phyloP scores from a whole-genome alignment of 2,797 vertebrate species.

The Alfaro cultratus region DNA sequence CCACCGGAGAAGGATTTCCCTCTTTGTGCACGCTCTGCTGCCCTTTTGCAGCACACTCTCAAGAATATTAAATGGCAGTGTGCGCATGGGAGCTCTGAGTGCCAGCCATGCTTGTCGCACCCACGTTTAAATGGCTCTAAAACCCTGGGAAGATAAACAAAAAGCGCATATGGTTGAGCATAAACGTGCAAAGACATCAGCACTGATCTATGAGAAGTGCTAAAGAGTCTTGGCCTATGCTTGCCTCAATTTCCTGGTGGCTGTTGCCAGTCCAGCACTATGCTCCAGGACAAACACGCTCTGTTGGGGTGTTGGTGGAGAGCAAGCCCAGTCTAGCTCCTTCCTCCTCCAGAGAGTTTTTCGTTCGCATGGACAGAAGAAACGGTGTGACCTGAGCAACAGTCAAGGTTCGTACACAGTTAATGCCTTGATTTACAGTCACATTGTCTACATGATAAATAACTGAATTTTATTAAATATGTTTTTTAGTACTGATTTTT shows the following conservation, averaged over 20 bases:
- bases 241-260: slow-evolving; percentile 47
- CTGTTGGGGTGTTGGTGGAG: slow-evolving; percentile 41
- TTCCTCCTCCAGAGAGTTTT: slow-evolving; percentile 34
- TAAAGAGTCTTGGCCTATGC: slow-evolving; percentile 34
- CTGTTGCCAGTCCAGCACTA: slow-evolving; percentile 37
- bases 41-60: slow-evolving; percentile 41
- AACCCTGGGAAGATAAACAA: slow-evolving; percentile 30
- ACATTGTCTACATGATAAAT: background rate
- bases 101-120: slow-evolving; percentile 39
- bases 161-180: slow-evolving; percentile 15
- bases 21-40: slow-evolving; percentile 25
- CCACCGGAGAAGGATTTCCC: slow-evolving; percentile 40
- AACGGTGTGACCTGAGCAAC: slow-evolving; percentile 29
- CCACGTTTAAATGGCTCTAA: slow-evolving; percentile 35
- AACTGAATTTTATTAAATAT: background rate
- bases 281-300: slow-evolving; percentile 59
- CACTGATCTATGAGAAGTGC: slow-evolving; percentile 15
- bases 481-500: background rate
- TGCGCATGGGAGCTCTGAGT: slow-evolving; percentile 31
- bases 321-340: slow-evolving; percentile 38
- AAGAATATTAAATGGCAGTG: slow-evolving; percentile 29
- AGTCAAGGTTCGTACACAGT: background rate
- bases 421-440: background rate
- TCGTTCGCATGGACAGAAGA: slow-evolving; percentile 25
- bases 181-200: slow-evolving; percentile 7